phyloP scores from a whole-genome alignment of 2,113 vertebrate genomes.

The Microcebus griseorufus region DNA sequence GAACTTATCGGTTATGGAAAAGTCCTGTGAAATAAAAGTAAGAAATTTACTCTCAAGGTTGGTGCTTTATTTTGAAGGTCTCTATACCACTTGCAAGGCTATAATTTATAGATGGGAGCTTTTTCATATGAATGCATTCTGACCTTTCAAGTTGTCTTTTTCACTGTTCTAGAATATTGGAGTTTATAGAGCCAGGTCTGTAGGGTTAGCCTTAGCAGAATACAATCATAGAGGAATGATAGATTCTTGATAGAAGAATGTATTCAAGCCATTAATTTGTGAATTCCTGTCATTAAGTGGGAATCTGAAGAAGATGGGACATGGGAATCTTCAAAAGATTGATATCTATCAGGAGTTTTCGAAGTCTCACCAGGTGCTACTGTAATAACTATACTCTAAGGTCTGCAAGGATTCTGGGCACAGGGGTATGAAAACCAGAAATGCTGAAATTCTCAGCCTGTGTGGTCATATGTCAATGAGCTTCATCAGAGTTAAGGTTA shows the following conservation, averaged over 20 bases:
- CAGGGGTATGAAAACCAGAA: neutral
- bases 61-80: conserved; percentile 10
- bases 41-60: neutral
- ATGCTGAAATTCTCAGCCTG: neutral
- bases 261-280: neutral
- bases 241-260: neutral
- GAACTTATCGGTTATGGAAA: neutral
- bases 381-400: neutral
- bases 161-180: neutral
- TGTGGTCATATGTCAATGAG: neutral
- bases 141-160: neutral
- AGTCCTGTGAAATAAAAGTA: neutral
- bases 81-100: neutral
- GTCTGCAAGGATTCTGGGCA: neutral
- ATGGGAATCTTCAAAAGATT: neutral
- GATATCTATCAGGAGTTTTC: neutral
- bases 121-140: neutral
- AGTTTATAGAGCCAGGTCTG: neutral
- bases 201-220: neutral
- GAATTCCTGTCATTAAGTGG: neutral
- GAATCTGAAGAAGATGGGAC: neutral
- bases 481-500: neutral
- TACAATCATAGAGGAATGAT: neutral
- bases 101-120: neutral
- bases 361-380: neutral